These are phyloP conservation scores for Prochilodus magdalenae DNA, from an alignment of 2,113 vertebrate species.

Conservation along the genomic window DNA sequence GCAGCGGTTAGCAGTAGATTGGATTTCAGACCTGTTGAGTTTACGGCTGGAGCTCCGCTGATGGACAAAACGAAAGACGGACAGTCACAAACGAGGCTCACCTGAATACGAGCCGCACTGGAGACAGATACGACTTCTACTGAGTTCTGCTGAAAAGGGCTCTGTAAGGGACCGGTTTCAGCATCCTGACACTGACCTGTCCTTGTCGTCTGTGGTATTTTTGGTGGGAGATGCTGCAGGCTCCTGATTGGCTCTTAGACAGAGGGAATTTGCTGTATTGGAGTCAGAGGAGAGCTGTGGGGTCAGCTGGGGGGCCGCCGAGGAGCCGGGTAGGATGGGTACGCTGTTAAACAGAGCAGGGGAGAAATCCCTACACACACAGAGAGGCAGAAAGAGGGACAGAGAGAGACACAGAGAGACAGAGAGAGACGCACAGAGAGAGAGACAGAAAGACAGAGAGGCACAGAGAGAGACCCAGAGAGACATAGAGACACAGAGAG, in stretches of 20 bases:
- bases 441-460: no score
- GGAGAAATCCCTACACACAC: slow-evolving; percentile 89
- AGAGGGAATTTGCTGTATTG: slow-evolving; percentile 82
- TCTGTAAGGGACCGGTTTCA: no score
- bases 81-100: not conserved
- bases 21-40: slow-evolving; percentile 73
- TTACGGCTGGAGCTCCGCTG: slow-evolving; percentile 52
- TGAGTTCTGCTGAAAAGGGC: no score
- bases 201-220: slow-evolving; percentile 84
- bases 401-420: not conserved
- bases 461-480: no score
- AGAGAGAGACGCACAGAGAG: no score
- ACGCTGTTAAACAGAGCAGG: slow-evolving; percentile 98
- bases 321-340: slow-evolving; percentile 91
- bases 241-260: slow-evolving; percentile 83
- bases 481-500: no score
- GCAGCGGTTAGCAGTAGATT: slow-evolving; percentile 85
- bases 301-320: slow-evolving; percentile 88
- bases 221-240: slow-evolving; percentile 77
- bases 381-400: not conserved
- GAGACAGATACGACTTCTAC: no score
- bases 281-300: slow-evolving; percentile 90
- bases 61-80: slow-evolving; percentile 51
- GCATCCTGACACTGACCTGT: slow-evolving; percentile 81
- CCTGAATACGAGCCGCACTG: no score